A percentile compares a stretch with the other conserved stretches of the same genome.
These are phyloP conservation scores for Lepidochitona cinerea DNA, from an alignment of 2,888 invertebrate genomes.

Conservation along the genomic window DNA sequence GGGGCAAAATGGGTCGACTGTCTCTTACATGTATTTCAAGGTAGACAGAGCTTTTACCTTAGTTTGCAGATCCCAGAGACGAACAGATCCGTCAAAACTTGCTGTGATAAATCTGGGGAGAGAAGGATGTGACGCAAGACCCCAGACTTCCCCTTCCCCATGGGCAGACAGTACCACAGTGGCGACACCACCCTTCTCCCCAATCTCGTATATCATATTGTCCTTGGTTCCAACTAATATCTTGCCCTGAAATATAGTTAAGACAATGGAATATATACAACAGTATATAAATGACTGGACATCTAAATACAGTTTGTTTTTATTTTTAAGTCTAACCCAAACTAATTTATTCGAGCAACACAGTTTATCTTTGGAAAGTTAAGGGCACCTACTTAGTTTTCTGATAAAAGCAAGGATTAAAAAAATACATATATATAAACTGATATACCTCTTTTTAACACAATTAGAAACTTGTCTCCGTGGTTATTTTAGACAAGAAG, in stretches of 20 bases:
- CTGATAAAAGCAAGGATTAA: too few relatives aligned
- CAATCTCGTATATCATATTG: slow-evolving; percentile 66
- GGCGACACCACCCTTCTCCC: slow-evolving; percentile 64
- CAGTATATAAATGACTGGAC: background rate
- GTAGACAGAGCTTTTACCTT: slow-evolving; percentile 51
- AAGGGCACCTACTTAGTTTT: too few relatives aligned
- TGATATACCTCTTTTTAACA: too few relatives aligned
- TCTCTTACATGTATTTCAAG: too few relatives aligned
- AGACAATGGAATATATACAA: background rate
- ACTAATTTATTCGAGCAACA: too few relatives aligned
- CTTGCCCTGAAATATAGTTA: slow-evolving; percentile 61
- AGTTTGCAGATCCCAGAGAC: slow-evolving; percentile 65
- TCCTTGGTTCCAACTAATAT: slow-evolving; percentile 69
- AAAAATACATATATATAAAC: too few relatives aligned
- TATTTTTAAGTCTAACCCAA: too few relatives aligned
- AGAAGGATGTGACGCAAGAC: slow-evolving; percentile 66
- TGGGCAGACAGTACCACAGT: slow-evolving; percentile 64
- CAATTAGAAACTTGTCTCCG: too few relatives aligned
- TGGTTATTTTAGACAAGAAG: too few relatives aligned
- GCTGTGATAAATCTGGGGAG: slow-evolving; percentile 64
- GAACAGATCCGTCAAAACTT: slow-evolving; percentile 68
- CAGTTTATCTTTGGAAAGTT: too few relatives aligned
- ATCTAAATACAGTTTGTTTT: too few relatives aligned
- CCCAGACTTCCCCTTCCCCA: slow-evolving; percentile 71
- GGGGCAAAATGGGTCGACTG: too few relatives aligned